A percentile compares a stretch with the other conserved stretches of the same genome.
Evolutionary conservation across 2,797 vertebrate species (phyloP).

Genomic region (Tinamus major): DNA sequence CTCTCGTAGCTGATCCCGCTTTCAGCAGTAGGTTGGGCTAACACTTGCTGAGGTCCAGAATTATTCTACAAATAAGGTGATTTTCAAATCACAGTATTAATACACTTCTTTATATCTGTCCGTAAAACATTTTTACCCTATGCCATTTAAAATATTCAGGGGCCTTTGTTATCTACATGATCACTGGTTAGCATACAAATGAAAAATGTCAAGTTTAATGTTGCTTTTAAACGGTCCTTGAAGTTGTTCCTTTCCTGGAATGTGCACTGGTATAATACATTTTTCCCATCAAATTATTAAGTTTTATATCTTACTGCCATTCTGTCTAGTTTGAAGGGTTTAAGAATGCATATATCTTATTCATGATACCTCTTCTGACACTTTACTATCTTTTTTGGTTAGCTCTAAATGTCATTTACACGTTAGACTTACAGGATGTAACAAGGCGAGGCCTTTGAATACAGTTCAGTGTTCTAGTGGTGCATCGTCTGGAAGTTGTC

Average conservation of each 20-base stretch:
- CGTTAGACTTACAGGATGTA: neutral
- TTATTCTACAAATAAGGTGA: neutral
- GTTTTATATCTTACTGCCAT: neutral
- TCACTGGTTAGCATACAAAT: constrained; percentile 30
- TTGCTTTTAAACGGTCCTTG: constrained; percentile 17
- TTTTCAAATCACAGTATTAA: neutral
- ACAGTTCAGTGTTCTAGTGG: neutral
- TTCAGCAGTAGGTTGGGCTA: neutral
- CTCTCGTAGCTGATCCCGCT: neutral
- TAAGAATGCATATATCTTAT: neutral
- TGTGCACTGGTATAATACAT: neutral
- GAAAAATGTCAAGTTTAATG: neutral
- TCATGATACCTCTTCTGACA: neutral
- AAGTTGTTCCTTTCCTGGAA: constrained; percentile 18
- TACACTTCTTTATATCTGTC: neutral
- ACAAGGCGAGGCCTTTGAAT: neutral
- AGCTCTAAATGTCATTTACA: neutral
- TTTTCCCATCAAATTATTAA: neutral
- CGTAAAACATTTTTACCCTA: neutral
- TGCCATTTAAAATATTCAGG: neutral
- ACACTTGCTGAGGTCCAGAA: neutral
- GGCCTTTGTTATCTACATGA: neutral
- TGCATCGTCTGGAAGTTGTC: neutral
- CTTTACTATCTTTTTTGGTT: neutral
- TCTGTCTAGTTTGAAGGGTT: neutral